phyloP scores from a whole-genome alignment of 2,888 invertebrate species.

The Thymelicus sylvestris region DNA sequence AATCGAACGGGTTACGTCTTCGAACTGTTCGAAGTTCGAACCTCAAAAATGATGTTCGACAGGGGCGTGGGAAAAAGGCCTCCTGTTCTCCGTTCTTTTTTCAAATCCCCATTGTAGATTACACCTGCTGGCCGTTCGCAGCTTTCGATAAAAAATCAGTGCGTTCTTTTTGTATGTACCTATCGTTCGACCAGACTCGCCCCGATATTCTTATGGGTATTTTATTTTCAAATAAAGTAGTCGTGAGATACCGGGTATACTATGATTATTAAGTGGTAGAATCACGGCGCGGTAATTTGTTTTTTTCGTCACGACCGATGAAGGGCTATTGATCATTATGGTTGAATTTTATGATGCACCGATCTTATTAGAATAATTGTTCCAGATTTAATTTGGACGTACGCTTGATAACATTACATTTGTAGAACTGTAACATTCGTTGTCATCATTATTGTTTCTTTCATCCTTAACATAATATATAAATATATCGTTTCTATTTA shows the following conservation, averaged over 20 bases:
- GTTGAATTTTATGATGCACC: slow-evolving; percentile 44
- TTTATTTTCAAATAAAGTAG: slow-evolving; percentile 67
- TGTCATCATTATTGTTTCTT: background rate
- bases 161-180: slow-evolving; percentile 70
- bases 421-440: background rate
- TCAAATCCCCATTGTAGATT: slow-evolving; percentile 80
- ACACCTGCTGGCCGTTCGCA: slow-evolving; percentile 83
- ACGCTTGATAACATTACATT: slow-evolving; percentile 14
- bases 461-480: background rate
- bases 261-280: slow-evolving; percentile 82
- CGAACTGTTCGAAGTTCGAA: slow-evolving; percentile 57
- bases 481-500: too few species aligned
- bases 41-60: slow-evolving; percentile 69
- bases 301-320: slow-evolving; percentile 73
- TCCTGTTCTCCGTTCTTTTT: slow-evolving; percentile 80
- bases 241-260: slow-evolving; percentile 80
- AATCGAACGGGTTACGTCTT: slow-evolving; percentile 49
- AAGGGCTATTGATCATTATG: slow-evolving; percentile 79
- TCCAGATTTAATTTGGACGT: slow-evolving; percentile 33
- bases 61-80: slow-evolving; percentile 83
- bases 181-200: slow-evolving; percentile 63
- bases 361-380: slow-evolving; percentile 62
- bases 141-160: slow-evolving; percentile 80
- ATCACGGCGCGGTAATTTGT: slow-evolving; percentile 73
- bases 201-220: slow-evolving; percentile 63